These are phyloP conservation scores for Dolichotis patagonum DNA, from an alignment of 2,113 vertebrate species.

Conservation along the genomic window DNA sequence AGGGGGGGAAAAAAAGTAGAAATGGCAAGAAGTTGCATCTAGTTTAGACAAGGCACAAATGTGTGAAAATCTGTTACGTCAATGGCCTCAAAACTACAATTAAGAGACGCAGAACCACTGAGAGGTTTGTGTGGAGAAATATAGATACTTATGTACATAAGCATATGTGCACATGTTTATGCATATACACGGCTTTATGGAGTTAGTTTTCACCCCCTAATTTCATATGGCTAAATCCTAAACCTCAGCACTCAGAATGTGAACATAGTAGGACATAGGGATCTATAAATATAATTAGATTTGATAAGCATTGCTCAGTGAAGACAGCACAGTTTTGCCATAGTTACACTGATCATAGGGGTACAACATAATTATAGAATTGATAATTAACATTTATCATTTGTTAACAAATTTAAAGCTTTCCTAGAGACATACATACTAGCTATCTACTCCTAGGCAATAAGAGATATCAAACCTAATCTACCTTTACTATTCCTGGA, in stretches of 20 bases:
- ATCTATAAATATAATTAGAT: not conserved
- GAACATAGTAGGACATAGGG: not conserved
- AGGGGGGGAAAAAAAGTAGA: not conserved
- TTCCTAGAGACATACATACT: not conserved
- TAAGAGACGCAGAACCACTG: not conserved
- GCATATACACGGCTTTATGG: not conserved
- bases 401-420: not conserved
- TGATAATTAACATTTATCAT: not conserved
- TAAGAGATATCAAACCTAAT: not conserved
- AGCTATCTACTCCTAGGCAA: not conserved
- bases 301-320: not conserved
- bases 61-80: not conserved
- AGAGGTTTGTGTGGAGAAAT: no score
- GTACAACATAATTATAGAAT: not conserved
- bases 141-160: not conserved
- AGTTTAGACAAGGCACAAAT: not conserved
- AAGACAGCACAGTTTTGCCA: not conserved
- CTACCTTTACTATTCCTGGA: not conserved
- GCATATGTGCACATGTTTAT: not conserved
- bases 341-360: not conserved
- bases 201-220: not conserved
- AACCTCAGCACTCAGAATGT: not conserved
- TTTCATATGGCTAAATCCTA: not conserved
- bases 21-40: not conserved
- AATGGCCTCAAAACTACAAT: not conserved